Evolutionary conservation across 2,797 vertebrate species (phyloP).

Genomic region (Acanthurus lineatus): DNA sequence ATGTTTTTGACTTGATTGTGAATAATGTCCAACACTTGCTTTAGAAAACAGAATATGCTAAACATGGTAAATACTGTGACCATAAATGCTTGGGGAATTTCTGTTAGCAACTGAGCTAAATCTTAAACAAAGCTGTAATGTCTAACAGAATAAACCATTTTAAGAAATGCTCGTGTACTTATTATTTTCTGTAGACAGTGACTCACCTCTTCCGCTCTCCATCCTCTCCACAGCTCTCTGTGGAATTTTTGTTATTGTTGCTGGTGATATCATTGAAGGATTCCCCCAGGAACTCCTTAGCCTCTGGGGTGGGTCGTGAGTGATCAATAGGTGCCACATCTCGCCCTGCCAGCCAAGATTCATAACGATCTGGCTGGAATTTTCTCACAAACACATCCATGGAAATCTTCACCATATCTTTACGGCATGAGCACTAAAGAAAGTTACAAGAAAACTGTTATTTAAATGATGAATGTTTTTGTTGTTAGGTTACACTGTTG

Average conservation of each 20-base stretch:
- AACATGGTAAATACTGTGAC: background rate
- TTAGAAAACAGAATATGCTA: background rate
- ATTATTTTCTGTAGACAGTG: background rate
- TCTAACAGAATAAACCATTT: background rate
- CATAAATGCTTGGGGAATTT: background rate
- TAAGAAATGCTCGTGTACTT: background rate
- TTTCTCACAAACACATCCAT: constrained; percentile 98
- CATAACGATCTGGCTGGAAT: constrained; percentile 96
- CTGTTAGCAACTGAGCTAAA: background rate
- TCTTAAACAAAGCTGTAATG: too few relatives aligned
- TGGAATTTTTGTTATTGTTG: constrained; percentile 33
- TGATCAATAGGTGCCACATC: constrained; percentile 91
- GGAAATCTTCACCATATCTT: constrained; percentile 99
- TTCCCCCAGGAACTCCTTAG: constrained; percentile 90
- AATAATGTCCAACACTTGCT: background rate
- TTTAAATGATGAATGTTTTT: background rate
- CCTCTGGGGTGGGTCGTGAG: constrained; percentile 91
- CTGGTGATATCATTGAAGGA: constrained; percentile 58
- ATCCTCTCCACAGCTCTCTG: constrained; percentile 68
- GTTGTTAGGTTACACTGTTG: background rate
- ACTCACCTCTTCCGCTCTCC: constrained; percentile 84
- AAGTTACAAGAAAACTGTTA: background rate
- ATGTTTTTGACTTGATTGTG: background rate
- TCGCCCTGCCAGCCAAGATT: constrained; percentile 93
- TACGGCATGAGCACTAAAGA: constrained; percentile 94